Conservation (phyloP, 2,888 invertebrate species). For the Cacoxenus indagator region DNA sequence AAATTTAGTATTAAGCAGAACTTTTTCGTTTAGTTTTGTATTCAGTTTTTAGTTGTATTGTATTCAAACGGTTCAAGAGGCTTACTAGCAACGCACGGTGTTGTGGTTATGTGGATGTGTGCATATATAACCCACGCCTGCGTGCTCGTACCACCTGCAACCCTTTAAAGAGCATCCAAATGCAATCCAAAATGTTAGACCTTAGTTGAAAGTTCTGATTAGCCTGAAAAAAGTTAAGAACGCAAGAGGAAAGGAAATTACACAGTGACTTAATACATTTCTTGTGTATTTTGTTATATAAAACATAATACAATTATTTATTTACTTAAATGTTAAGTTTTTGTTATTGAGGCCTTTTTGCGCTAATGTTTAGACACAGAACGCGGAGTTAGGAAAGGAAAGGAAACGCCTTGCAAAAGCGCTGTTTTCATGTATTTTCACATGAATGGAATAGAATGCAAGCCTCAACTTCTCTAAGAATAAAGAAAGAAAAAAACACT, state of each 20-base stretch:
- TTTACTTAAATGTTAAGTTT: conserved; percentile 14
- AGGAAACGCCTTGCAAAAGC: neutral
- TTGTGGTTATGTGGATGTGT: neutral
- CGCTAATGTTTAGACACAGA: conserved; percentile 7
- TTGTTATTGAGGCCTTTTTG: conserved; percentile 60
- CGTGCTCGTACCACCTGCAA: conserved; percentile 2
- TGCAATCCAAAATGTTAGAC: conserved; percentile 15
- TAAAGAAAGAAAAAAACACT: conserved; percentile 18
- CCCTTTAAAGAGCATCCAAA: neutral
- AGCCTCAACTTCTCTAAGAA: conserved; percentile 44
- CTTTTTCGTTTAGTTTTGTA: neutral
- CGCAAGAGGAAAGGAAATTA: neutral
- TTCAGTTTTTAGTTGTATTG: neutral
- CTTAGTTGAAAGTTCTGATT: conserved; percentile 31
- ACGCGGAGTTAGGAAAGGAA: neutral
- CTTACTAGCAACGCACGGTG: too few species aligned
- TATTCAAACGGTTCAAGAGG: neutral
- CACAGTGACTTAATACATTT: conserved; percentile 1
- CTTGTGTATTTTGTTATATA: conserved; percentile 8
- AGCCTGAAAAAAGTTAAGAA: conserved; percentile 18
- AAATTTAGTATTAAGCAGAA: too few species aligned
- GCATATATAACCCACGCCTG: neutral
- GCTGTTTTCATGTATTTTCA: too few species aligned
- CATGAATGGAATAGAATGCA: conserved; percentile 27
- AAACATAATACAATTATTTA: conserved; percentile 11